These are phyloP conservation scores for Chlorocebus sabaeus DNA, from an alignment of 2,113 vertebrate species.

Conservation along the genomic window DNA sequence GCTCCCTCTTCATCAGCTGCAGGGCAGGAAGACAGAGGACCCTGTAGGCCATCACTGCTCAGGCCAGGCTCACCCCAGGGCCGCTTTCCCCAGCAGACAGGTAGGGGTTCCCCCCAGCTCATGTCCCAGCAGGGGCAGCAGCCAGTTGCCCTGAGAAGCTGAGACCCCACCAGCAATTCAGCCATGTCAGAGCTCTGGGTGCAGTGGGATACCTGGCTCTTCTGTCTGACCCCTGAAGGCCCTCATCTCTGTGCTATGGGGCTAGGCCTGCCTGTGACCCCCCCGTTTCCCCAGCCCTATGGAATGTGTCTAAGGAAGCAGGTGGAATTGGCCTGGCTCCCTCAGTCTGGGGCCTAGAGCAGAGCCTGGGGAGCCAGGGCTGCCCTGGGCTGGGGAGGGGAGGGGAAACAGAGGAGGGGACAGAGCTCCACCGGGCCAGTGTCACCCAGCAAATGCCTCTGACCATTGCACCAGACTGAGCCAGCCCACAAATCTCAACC, in stretches of 20 bases:
- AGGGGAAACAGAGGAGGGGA: not conserved
- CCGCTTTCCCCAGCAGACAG: not conserved
- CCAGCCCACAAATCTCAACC: not conserved
- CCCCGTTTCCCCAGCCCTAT: fast-evolving
- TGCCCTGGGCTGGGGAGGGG: not conserved
- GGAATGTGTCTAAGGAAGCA: not conserved
- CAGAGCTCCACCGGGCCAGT: not conserved
- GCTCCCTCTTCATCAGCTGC: too few species aligned
- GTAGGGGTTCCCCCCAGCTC: fast-evolving
- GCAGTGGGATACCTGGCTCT: fast-evolving
- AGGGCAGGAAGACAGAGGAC: not conserved
- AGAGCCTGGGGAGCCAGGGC: not conserved
- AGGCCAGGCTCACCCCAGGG: not conserved
- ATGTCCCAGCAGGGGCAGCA: fast-evolving
- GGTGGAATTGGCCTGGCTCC: not conserved
- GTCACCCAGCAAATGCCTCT: fast-evolving
- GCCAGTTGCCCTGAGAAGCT: not conserved
- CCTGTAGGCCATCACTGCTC: fast-evolving
- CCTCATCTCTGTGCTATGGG: too few species aligned
- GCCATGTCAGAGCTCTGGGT: fast-evolving
- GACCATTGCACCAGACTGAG: fast-evolving
- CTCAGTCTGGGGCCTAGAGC: not conserved
- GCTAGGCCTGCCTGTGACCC: not conserved
- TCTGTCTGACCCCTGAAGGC: too few species aligned
- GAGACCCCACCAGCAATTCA: fast-evolving